phyloP scores from a whole-genome alignment of 2,113 vertebrate species.

The Edolisoma coerulescens region DNA sequence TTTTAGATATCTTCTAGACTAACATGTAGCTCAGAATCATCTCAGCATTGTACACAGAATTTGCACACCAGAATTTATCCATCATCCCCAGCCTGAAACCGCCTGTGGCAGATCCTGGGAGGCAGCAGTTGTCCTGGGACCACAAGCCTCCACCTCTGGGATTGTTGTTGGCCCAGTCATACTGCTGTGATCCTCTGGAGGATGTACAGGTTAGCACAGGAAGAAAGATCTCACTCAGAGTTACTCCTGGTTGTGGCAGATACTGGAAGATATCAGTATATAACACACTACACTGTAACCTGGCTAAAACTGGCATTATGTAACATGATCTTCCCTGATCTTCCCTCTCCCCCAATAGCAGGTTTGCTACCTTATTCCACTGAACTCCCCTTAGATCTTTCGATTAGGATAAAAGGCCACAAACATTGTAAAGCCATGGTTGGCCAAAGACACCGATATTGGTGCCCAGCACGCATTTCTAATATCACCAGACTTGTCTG shows the following conservation, averaged over 20 bases:
- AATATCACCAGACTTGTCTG: not conserved
- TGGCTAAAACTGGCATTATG: not conserved
- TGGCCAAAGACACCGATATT: not conserved
- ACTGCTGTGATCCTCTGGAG: not conserved
- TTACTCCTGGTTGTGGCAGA: not conserved
- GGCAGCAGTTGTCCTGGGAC: not conserved
- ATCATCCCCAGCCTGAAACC: not conserved
- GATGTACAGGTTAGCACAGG: not conserved
- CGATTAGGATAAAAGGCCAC: not conserved
- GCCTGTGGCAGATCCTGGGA: not conserved
- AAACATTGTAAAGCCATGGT: not conserved
- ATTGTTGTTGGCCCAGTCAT: not conserved
- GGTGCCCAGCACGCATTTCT: not conserved
- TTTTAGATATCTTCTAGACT: fast-evolving
- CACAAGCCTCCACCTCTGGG: not conserved
- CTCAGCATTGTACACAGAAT: not conserved
- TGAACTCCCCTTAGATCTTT: not conserved
- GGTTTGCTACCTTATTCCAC: not conserved
- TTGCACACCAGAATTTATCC: not conserved
- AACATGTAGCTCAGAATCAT: not conserved
- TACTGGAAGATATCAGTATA: not conserved
- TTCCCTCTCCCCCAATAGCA: not conserved
- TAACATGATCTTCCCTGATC: not conserved
- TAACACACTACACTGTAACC: not conserved
- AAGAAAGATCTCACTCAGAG: not conserved